Base-by-base conservation (phyloP, 2,888 invertebrate genomes). In the Rhodophaea formosa region DNA sequence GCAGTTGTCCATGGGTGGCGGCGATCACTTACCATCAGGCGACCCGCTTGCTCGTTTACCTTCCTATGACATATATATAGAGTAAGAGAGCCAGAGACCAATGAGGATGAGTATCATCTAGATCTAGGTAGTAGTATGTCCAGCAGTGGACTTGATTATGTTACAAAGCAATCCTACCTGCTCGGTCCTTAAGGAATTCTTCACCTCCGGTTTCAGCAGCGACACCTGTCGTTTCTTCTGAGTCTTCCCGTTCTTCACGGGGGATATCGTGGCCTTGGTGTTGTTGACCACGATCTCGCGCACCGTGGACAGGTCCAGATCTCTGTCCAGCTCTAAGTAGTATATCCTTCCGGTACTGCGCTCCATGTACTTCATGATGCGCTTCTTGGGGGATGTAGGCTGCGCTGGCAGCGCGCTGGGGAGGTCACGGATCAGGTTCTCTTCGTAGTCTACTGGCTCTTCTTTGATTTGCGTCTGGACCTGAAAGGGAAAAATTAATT, bases 281-380 rank as follows among this genome's bases (percentile, higher is more conserved):
- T 82, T 76, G 6, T 88, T 87, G 1, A 90, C 86, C 0, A 90
- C 82, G 0, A 90, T 88, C 62, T 90, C 90, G 59, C 89, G 86
- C 0, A 89, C 88, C 65, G 80, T 87, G 1, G 75, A 86, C 15
- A 91, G 45, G 57, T 89, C 90, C 60, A 91, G 49, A 0, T 75
- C 70, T 58, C 85, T 69, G 45, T 91, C 89, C 84, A 90, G 84
- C 77, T 91, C 90, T 62, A 91, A 62, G 43, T 88, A 91, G 47
- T 86, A 89, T 29, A 91, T 87, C 62, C 89, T 90, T 0, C 88
- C 84, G 30, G 89, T 90, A 0, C 75, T 79, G 0, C 87, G 86
- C 30, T 91, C 88, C 60, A 90, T 82, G 57, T 89, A 91, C 62
- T 91, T 90, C 43, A 90, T 83, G 61, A 91, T 88, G 0, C 86